Evolutionary conservation across 2,797 vertebrate species (phyloP).

Genomic region (Anguilla anguilla): DNA sequence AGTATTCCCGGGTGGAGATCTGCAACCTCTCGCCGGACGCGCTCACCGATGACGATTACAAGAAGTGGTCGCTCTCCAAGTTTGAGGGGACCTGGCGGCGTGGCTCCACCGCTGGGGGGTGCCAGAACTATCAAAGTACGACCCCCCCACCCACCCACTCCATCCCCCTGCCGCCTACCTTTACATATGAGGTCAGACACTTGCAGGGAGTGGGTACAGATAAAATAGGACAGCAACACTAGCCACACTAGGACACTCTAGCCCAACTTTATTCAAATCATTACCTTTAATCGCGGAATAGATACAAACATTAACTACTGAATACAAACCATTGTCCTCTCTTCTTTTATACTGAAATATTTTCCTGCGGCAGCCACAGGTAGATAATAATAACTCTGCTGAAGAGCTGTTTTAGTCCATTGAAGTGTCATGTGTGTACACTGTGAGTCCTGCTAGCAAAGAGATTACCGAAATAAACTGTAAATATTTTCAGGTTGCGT

Average conservation of each 20-base stretch:
- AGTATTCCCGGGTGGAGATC: conserved; percentile 84
- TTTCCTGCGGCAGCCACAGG: no score
- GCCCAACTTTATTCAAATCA: background rate
- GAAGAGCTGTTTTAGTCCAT: no score
- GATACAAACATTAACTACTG: background rate
- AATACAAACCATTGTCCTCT: no score
- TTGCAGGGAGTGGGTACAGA: background rate
- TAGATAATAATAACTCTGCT: no score
- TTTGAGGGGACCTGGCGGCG: conserved; percentile 82
- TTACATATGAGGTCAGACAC: background rate
- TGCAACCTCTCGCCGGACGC: conserved; percentile 87
- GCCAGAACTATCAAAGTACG: conserved; percentile 81
- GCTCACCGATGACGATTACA: conserved; percentile 66
- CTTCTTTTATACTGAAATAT: no score
- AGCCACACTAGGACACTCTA: no score
- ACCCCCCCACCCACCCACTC: background rate
- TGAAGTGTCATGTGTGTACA: no score
- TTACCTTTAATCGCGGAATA: background rate
- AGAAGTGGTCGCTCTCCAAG: conserved; percentile 81
- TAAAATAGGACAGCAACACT: background rate
- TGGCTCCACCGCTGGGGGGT: conserved; percentile 85
- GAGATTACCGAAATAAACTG: no score
- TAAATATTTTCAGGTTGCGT: no score
- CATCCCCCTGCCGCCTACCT: background rate
- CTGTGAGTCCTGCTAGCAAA: no score